These are phyloP conservation scores for Ophiodon elongatus DNA, from an alignment of 2,113 vertebrate species.

Conservation along the genomic window DNA sequence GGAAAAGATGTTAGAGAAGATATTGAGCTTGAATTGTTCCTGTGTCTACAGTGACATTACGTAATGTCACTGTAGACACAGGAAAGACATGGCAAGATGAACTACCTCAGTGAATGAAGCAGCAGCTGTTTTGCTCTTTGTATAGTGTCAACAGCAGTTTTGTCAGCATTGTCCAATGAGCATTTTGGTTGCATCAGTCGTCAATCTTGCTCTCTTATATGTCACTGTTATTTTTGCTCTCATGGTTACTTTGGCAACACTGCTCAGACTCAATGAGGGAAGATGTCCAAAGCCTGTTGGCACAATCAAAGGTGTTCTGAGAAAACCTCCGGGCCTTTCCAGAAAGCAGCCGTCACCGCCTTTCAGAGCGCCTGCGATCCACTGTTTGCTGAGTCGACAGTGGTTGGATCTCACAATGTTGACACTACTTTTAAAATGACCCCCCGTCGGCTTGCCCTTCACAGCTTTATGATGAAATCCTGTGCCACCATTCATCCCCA, in stretches of 20 bases:
- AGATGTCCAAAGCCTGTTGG: slow-evolving; percentile 59
- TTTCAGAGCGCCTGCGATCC: slow-evolving; percentile 61
- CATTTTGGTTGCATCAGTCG: slow-evolving; percentile 38
- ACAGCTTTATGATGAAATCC: slow-evolving; percentile 83
- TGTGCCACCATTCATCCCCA: slow-evolving; percentile 79
- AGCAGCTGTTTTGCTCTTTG: slow-evolving; percentile 49
- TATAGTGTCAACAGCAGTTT: slow-evolving; percentile 21
- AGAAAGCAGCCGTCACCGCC: slow-evolving; percentile 61
- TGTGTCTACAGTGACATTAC: slow-evolving; percentile 34
- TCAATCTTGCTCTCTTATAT: slow-evolving; percentile 10
- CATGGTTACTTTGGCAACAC: slow-evolving; percentile 47
- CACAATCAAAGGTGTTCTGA: slow-evolving; percentile 71
- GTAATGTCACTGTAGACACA: slow-evolving; percentile 47
- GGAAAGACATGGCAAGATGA: slow-evolving; percentile 24
- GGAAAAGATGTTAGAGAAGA: slow-evolving; percentile 33
- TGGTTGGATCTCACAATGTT: slow-evolving; percentile 76
- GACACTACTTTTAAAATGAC: slow-evolving; percentile 82
- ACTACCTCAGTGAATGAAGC: slow-evolving; percentile 43
- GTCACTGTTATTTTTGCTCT: slow-evolving; percentile 23
- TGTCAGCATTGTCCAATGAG: slow-evolving; percentile 30
- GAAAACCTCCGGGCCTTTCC: slow-evolving; percentile 74
- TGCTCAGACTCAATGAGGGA: slow-evolving; percentile 26
- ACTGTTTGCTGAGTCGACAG: slow-evolving; percentile 83
- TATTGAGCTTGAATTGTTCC: slow-evolving; percentile 32
- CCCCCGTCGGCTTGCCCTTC: slow-evolving; percentile 78